These are phyloP conservation scores for Melolontha melolontha DNA, from an alignment of 2,888 invertebrate species.

Conservation along the genomic window DNA sequence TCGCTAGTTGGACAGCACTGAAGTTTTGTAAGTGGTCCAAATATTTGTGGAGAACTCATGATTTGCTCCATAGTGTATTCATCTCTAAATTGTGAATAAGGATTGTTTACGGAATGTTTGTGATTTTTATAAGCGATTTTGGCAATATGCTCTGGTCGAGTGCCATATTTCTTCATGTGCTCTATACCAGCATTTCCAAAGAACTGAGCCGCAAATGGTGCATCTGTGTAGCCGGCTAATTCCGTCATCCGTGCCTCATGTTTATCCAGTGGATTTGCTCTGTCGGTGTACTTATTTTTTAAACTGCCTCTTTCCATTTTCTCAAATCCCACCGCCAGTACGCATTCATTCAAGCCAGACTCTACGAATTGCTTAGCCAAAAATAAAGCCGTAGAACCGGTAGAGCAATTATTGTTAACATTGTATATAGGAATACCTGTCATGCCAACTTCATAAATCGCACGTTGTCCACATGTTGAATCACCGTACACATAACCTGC, in stretches of 20 bases:
- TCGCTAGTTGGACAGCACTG: constrained; percentile 82
- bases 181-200: constrained; percentile 97
- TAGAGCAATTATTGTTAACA: constrained; percentile 98
- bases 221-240: constrained; percentile 80
- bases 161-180: constrained; percentile 96
- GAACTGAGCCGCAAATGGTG: constrained; percentile 93
- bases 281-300: constrained; percentile 79
- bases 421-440: constrained; percentile 97
- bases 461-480: constrained; percentile 95
- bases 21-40: constrained; percentile 83
- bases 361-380: constrained; percentile 94
- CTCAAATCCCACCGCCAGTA: constrained; percentile 95
- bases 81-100: constrained; percentile 93
- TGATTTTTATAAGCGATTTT: constrained; percentile 99
- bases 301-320: constrained; percentile 98
- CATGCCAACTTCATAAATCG: constrained; percentile 93
- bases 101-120: constrained; percentile 95
- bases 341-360: constrained; percentile 87
- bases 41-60: constrained; percentile 86
- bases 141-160: constrained; percentile 91
- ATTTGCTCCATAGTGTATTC: constrained; percentile 94
- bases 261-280: constrained; percentile 90
- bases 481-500: constrained; percentile 96
- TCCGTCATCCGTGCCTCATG: constrained; percentile 89
- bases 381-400: constrained; percentile 92